These are phyloP conservation scores for Papilio dardanus DNA, from an alignment of 1,140 invertebrate species.

Conservation along the genomic window DNA sequence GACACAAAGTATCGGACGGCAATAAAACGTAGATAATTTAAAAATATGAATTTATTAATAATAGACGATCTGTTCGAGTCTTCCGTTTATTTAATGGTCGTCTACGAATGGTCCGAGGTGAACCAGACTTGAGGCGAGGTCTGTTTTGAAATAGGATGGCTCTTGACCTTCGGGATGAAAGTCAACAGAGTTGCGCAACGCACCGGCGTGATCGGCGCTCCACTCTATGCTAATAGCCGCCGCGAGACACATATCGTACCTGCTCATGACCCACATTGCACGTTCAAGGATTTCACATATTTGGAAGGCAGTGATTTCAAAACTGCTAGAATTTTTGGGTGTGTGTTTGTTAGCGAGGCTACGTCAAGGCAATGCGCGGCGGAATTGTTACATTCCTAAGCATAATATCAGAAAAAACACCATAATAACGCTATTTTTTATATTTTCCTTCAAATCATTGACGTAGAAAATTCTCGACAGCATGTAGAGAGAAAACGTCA, in stretches of 20 bases:
- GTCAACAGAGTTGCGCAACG: constrained; percentile 80
- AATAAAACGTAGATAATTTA: constrained; percentile 32
- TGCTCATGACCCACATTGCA: constrained; percentile 80
- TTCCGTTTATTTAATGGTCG: constrained; percentile 71
- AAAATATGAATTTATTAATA: constrained; percentile 32
- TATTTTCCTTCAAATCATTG: constrained; percentile 8
- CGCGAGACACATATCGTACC: constrained; percentile 72
- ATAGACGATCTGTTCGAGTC: constrained; percentile 60
- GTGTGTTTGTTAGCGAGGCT: constrained; percentile 68
- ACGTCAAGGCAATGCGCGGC: constrained; percentile 49
- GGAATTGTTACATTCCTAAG: constrained; percentile 18
- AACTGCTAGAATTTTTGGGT: constrained; percentile 76
- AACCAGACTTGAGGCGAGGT: constrained; percentile 77
- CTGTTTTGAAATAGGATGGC: constrained; percentile 81
- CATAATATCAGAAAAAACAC: constrained; percentile 2
- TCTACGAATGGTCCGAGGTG: constrained; percentile 68
- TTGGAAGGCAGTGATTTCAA: constrained; percentile 80
- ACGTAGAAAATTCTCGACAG: background rate
- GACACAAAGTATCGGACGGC: background rate
- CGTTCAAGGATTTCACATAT: constrained; percentile 82
- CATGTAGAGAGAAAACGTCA: constrained; percentile 26
- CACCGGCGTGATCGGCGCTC: constrained; percentile 63
- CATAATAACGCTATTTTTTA: constrained; percentile 16
- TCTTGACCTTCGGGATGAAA: constrained; percentile 82
- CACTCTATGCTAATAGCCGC: constrained; percentile 77